A percentile compares a stretch with the other conserved stretches of the same genome.
phyloP scores from a whole-genome alignment of 2,113 vertebrate species.

The Anolis carolinensis region DNA sequence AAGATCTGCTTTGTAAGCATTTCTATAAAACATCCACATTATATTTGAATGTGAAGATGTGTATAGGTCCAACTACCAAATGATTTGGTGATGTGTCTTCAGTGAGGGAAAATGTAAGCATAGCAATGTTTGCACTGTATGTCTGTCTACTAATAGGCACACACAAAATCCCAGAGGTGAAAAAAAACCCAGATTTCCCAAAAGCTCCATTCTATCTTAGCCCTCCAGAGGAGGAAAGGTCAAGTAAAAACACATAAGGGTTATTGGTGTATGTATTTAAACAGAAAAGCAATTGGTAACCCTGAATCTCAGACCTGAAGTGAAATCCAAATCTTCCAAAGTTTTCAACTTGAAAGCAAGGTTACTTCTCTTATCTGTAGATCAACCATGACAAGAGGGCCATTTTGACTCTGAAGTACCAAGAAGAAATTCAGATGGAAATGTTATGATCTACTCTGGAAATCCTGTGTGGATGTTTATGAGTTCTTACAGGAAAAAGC shows the following conservation, averaged over 20 bases:
- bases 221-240: neutral
- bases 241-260: neutral
- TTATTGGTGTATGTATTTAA: neutral
- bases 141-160: neutral
- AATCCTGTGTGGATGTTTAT: neutral
- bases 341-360: neutral
- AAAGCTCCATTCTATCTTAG: neutral
- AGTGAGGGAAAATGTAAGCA: neutral
- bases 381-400: neutral
- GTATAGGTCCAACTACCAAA: neutral
- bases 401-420: neutral
- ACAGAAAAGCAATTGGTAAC: neutral
- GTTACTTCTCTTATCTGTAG: neutral
- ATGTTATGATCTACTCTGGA: neutral
- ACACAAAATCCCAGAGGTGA: too few species aligned
- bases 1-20: neutral
- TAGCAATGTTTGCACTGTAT: too few species aligned
- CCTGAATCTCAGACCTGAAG: neutral
- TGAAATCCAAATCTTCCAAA: neutral
- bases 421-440: neutral
- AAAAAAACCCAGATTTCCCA: too few species aligned
- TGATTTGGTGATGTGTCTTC: neutral
- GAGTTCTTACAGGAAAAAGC: too few species aligned
- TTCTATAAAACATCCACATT: too few species aligned
- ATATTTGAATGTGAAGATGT: too few species aligned